A percentile compares a stretch with the other conserved stretches of the same genome.
These are phyloP conservation scores for Neodon shergylaensis DNA, from an alignment of 2,113 vertebrate genomes.

Conservation along the genomic window DNA sequence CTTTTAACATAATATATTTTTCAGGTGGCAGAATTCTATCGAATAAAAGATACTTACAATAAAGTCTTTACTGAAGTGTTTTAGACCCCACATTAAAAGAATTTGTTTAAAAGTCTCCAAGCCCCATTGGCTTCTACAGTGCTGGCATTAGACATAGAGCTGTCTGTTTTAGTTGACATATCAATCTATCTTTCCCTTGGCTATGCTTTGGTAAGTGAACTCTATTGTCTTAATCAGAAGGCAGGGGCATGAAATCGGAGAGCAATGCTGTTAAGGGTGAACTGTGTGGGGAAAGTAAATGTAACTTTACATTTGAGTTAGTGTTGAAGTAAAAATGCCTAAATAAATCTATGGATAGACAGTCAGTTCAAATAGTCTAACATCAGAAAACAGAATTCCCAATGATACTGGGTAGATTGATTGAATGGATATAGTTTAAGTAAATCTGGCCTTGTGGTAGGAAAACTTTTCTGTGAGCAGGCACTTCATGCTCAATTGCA, in stretches of 20 bases:
- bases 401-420: background rate
- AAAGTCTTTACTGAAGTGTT: constrained; percentile 62
- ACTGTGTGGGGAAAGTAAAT: constrained; percentile 73
- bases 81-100: constrained; percentile 29
- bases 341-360: constrained; percentile 34
- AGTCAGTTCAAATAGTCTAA: background rate
- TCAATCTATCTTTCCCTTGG: constrained; percentile 83
- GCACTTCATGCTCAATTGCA: background rate
- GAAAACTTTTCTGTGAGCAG: background rate
- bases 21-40: background rate
- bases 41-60: constrained; percentile 54
- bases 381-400: background rate
- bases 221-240: constrained; percentile 77
- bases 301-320: constrained; percentile 48
- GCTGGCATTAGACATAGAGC: constrained; percentile 75
- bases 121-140: constrained; percentile 76
- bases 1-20: constrained; percentile 18
- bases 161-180: constrained; percentile 85
- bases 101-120: constrained; percentile 75
- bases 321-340: constrained; percentile 8
- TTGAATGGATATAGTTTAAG: constrained; percentile 45
- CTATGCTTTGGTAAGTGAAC: constrained; percentile 70
- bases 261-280: constrained; percentile 30
- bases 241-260: constrained; percentile 41
- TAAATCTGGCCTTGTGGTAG: background rate